A percentile compares a stretch with the other conserved stretches of the same genome.
Evolutionary conservation across 2,113 vertebrate species (phyloP).

Genomic region (Reinhardtius hippoglossoides): DNA sequence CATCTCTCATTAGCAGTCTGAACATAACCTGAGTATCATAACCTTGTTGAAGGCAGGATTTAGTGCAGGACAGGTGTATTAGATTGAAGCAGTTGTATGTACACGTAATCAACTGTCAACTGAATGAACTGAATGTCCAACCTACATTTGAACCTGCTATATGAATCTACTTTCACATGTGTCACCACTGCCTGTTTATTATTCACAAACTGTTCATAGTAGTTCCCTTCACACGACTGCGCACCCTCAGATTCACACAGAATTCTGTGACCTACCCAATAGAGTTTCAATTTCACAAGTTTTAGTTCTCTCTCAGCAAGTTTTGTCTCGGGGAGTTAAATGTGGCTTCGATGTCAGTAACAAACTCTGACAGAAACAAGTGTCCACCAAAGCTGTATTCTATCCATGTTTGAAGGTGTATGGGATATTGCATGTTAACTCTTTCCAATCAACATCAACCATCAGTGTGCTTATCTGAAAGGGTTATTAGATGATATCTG

Average conservation of each 20-base stretch:
- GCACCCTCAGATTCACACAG: background rate
- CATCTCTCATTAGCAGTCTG: too few species aligned
- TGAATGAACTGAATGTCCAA: too few species aligned
- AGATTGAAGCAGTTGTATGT: too few species aligned
- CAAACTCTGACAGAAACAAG: background rate
- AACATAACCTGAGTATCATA: too few species aligned
- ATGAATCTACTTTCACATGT: too few species aligned
- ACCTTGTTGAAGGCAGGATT: too few species aligned
- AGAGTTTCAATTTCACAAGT: background rate
- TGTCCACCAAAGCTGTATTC: background rate
- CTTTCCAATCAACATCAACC: background rate
- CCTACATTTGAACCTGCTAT: too few species aligned
- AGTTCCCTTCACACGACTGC: background rate
- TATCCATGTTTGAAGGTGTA: background rate
- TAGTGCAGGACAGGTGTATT: too few species aligned
- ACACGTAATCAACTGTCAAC: too few species aligned
- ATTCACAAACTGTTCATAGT: background rate
- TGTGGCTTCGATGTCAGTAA: background rate
- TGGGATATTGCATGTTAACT: background rate
- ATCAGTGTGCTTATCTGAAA: too few species aligned
- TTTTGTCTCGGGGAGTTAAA: background rate
- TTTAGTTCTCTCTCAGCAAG: background rate
- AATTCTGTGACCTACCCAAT: background rate
- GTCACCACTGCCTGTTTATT: too few species aligned
- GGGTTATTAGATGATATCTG: too few species aligned